Conservation (phyloP, 2,888 invertebrate species). For the Hypercompe scribonia region DNA sequence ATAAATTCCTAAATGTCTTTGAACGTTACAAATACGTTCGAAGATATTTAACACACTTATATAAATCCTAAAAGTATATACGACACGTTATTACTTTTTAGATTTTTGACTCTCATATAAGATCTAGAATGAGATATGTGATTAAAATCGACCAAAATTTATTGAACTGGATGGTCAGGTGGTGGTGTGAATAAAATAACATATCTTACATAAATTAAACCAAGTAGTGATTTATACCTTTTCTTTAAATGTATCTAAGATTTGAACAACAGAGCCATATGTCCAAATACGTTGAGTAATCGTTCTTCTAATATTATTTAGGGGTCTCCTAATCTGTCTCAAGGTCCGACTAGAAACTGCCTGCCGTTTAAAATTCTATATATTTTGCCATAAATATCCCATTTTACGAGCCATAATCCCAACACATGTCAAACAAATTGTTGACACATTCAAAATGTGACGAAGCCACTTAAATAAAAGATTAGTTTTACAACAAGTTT, state of each 20-base stretch:
- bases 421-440: conserved; percentile 83
- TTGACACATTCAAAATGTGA: conserved; percentile 73
- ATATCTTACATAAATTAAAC: background rate
- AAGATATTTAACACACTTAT: background rate
- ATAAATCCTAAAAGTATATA: background rate
- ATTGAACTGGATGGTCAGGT: background rate
- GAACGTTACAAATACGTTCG: background rate
- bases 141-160: background rate
- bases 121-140: background rate
- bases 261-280: background rate
- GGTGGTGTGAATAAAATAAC: background rate
- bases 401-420: conserved; percentile 72
- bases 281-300: conserved; percentile 6
- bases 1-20: background rate
- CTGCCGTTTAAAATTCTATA: conserved; percentile 75
- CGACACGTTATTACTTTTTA: background rate
- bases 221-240: background rate
- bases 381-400: conserved; percentile 74
- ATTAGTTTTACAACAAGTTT: conserved; percentile 51
- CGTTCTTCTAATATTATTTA: conserved; percentile 48
- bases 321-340: conserved; percentile 43
- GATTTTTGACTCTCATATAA: background rate
- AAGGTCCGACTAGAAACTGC: conserved; percentile 50
- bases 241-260: background rate
- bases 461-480: conserved; percentile 69